Percentiles rank a stretch among this genome's conserved stretches.
Evolutionary conservation across 2,888 invertebrate species (phyloP).

Genomic region (Cheilosia urbana): DNA sequence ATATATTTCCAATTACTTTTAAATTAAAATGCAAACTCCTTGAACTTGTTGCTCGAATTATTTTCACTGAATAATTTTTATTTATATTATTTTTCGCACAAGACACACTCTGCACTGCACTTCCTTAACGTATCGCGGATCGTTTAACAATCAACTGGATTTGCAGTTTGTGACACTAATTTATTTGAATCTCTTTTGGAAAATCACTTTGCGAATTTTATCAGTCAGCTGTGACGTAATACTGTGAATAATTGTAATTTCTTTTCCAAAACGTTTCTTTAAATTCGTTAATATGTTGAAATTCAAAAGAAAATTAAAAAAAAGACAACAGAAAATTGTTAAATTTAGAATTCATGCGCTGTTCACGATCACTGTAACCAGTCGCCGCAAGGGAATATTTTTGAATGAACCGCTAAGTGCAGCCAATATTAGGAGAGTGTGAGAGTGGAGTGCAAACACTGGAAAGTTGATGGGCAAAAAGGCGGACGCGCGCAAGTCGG

Average conservation of each 20-base stretch:
- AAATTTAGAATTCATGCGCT: conserved; percentile 53
- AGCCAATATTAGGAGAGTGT: conserved; percentile 35
- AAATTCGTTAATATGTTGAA: conserved; percentile 3
- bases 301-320: neutral
- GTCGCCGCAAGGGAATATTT: conserved; percentile 62
- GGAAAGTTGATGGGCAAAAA: conserved; percentile 37
- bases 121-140: conserved; percentile 45
- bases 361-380: conserved; percentile 52
- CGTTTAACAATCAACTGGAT: conserved; percentile 49
- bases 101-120: conserved; percentile 28
- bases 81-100: conserved; percentile 13
- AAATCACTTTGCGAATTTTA: conserved; percentile 31
- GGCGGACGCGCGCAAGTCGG: conserved; percentile 46
- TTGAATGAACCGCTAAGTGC: conserved; percentile 60
- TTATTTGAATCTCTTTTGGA: conserved; percentile 44
- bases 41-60: conserved; percentile 31
- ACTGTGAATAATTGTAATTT: conserved; percentile 4
- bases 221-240: conserved; percentile 49
- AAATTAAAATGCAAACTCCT: conserved; percentile 4
- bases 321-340: neutral
- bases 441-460: conserved; percentile 35
- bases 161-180: conserved; percentile 39
- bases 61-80: neutral
- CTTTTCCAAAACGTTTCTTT: conserved; percentile 22
- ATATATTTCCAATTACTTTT: conserved; percentile 19